Conservation (phyloP, 2,113 vertebrate species). For the Lophochroa leadbeateri region DNA sequence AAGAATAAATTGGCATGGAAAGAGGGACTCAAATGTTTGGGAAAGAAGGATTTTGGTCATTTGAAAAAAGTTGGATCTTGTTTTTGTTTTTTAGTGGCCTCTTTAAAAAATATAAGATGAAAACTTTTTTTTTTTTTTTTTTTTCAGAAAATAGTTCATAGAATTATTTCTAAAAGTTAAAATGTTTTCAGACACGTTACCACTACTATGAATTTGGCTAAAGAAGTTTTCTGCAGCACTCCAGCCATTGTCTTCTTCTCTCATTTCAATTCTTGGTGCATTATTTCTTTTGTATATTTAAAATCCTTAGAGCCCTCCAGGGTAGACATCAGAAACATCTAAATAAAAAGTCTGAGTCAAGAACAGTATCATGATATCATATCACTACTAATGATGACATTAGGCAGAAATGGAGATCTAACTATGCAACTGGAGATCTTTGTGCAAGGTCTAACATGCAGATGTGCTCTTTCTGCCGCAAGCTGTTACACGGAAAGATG, state of each 20-base stretch:
- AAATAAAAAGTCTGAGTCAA: neutral
- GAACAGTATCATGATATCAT: rapidly evolving
- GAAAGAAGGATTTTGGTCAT: neutral
- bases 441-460: neutral
- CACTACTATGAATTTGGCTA: neutral
- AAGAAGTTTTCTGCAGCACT: neutral
- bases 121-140: neutral
- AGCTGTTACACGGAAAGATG: neutral
- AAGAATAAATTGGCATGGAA: neutral
- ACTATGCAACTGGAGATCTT: neutral
- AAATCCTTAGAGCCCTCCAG: neutral
- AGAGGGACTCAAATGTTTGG: neutral
- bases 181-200: neutral
- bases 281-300: neutral
- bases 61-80: neutral
- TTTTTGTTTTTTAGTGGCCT: neutral
- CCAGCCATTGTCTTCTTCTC: neutral
- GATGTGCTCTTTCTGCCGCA: neutral
- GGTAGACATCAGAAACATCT: neutral
- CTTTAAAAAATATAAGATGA: neutral
- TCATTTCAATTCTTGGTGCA: neutral
- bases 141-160: neutral
- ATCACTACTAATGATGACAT: neutral
- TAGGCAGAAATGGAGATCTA: neutral
- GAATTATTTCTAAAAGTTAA: neutral